These are phyloP conservation scores for Stenodema calcarata DNA, from an alignment of 2,888 invertebrate species.

Conservation along the genomic window DNA sequence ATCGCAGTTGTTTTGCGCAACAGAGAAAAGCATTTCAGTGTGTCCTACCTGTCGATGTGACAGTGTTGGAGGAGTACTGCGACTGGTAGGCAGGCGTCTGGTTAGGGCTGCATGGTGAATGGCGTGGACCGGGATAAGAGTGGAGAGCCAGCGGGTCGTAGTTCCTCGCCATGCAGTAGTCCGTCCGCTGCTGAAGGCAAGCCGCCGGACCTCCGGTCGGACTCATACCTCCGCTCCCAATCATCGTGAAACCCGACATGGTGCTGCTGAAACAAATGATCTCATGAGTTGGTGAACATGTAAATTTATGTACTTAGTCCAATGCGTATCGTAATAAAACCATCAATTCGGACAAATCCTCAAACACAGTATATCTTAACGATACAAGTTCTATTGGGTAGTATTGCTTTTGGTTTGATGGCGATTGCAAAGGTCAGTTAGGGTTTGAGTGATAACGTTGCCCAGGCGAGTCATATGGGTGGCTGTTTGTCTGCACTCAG, in stretches of 20 bases:
- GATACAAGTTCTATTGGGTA: no score
- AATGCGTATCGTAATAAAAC: no score
- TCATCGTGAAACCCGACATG: conserved; percentile 66
- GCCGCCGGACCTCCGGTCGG: conserved; percentile 58
- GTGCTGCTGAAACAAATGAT: conserved; percentile 60
- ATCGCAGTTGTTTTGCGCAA: no score
- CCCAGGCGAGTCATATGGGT: no score
- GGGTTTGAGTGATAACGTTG: no score
- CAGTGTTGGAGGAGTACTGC: conserved; percentile 61
- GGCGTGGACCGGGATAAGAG: conserved; percentile 52
- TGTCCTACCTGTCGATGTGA: conserved; percentile 52
- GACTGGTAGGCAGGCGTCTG: conserved; percentile 66
- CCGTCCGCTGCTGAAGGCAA: conserved; percentile 64
- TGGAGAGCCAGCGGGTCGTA: conserved; percentile 61
- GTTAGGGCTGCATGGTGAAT: conserved; percentile 71
- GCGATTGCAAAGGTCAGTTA: no score
- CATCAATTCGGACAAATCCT: no score
- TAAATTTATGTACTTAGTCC: no score
- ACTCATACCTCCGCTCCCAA: conserved; percentile 52
- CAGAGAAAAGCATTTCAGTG: background rate
- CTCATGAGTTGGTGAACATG: no score
- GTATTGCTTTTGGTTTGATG: no score
- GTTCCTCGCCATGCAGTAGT: conserved; percentile 65
- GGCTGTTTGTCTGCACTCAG: no score
- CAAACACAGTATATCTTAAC: no score